Evolutionary conservation across 2,888 invertebrate species (phyloP).

Genomic region (Rutpela maculata): DNA sequence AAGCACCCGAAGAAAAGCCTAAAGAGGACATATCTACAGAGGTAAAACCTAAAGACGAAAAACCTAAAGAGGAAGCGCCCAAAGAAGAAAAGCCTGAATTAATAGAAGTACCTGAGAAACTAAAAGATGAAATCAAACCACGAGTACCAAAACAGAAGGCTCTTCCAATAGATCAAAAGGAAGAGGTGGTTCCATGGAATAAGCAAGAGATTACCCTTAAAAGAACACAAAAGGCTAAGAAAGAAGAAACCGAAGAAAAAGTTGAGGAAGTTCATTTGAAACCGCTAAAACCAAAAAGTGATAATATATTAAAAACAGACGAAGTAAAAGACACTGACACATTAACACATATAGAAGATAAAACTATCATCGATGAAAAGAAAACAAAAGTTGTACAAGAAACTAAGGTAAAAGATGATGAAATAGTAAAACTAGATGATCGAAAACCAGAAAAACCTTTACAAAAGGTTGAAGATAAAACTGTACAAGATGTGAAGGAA

Average conservation of each 20-base stretch:
- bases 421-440: background rate
- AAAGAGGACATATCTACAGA: too few relatives aligned
- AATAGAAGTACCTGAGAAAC: slow-evolving; percentile 13
- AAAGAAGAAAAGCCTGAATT: slow-evolving; percentile 30
- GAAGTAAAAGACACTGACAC: slow-evolving; percentile 73
- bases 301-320: slow-evolving; percentile 72
- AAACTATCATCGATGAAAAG: background rate
- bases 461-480: slow-evolving; percentile 49
- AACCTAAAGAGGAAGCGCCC: slow-evolving; percentile 5
- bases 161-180: slow-evolving; percentile 68
- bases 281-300: slow-evolving; percentile 49
- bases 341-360: slow-evolving; percentile 14
- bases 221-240: slow-evolving; percentile 68
- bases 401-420: slow-evolving; percentile 65
- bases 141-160: slow-evolving; percentile 30
- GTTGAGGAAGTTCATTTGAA: slow-evolving; percentile 58
- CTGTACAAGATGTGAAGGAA: slow-evolving; percentile 46
- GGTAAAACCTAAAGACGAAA: background rate
- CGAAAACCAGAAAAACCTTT: slow-evolving; percentile 40
- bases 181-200: slow-evolving; percentile 76
- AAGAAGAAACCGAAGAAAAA: slow-evolving; percentile 67
- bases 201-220: slow-evolving; percentile 78
- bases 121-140: slow-evolving; percentile 35
- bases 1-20: slow-evolving; percentile 55
- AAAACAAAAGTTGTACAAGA: slow-evolving; percentile 77